Evolutionary conservation across 2,797 vertebrate species (phyloP).

Genomic region (Bryconaethiops microstoma): DNA sequence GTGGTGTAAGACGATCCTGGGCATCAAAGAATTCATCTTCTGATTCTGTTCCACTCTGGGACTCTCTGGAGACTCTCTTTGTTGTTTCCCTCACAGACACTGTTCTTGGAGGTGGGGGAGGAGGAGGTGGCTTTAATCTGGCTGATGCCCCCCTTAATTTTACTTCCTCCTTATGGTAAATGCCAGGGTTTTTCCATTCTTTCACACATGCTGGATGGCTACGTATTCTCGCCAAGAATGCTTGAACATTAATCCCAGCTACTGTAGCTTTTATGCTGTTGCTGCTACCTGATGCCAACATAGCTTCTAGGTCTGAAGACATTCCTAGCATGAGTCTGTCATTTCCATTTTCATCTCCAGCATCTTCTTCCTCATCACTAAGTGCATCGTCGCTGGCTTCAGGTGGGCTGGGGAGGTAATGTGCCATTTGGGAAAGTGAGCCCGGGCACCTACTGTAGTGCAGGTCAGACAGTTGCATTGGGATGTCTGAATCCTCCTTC

Average conservation of each 20-base stretch:
- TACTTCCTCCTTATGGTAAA: constrained; percentile 31
- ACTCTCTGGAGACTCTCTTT: constrained; percentile 75
- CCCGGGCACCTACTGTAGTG: constrained; percentile 75
- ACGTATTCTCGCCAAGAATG: constrained; percentile 52
- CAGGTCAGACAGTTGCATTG: constrained; percentile 69
- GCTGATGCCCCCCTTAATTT: constrained; percentile 16
- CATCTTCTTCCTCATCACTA: constrained; percentile 70
- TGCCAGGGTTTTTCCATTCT: constrained; percentile 31
- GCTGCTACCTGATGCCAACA: constrained; percentile 59
- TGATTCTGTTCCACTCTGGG: constrained; percentile 86
- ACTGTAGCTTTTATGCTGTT: constrained; percentile 51
- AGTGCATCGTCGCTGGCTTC: constrained; percentile 75
- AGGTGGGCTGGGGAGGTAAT: constrained; percentile 73
- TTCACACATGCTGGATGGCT: constrained; percentile 43
- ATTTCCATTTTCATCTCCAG: constrained; percentile 46
- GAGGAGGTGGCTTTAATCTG: constrained; percentile 36
- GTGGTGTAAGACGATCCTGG: constrained; percentile 86
- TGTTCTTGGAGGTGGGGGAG: constrained; percentile 41
- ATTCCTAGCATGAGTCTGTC: constrained; percentile 22
- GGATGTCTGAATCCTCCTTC: constrained; percentile 44
- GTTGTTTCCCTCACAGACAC: constrained; percentile 16
- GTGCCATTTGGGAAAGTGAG: constrained; percentile 73
- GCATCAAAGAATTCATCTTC: constrained; percentile 97
- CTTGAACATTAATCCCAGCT: constrained; percentile 52
- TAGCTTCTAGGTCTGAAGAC: constrained; percentile 53